Evolutionary conservation across 2,113 vertebrate species (phyloP), one percentile per base, ranked within the genome.

Genomic region (Benitochromis conjunctus): DNA sequence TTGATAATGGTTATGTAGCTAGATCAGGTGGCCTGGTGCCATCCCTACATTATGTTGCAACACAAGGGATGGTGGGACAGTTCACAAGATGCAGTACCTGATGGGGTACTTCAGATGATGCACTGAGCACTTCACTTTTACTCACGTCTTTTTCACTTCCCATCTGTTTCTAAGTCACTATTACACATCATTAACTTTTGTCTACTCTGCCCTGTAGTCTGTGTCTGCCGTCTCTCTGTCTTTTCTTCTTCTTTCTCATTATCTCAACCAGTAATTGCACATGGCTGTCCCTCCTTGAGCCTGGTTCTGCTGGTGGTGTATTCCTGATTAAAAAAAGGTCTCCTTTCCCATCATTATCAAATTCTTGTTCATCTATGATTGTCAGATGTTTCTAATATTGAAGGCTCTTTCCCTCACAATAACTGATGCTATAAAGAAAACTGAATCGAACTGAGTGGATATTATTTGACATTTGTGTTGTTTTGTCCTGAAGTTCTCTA

Each of bases 51-150:
- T 71, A 1, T 71, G 38, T 46, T 18, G 38, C 66, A 46, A 46
- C 41, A 71, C n/a, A 69, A 43, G n/a, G 12, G 1, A 5, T 24
- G 38, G 21, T 71, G 57, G 57, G 56, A 26, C 1, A n/a, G 12
- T 0, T 0, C 19, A 9, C n/a, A 69, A 41, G 36, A 41, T 1
- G 36, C n/a, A 1, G 34, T 4, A 41, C 2, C 36, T 69, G n/a
- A 41, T 69, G 36, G 21, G 1, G 64, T 43, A 26, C 21, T 46
- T 24, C 7, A 43, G 13, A 69, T 43, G 12, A 69, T 43, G 4
- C n/a, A 43, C 64, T 26, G 64, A 71, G 38, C 21, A 10, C 66
- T 71, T 74, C n/a, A 43, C n/a, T 69, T 69, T 16, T 41, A 69
- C 64, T 43, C 0, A 3, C 64, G 24, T 16, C 64, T 69, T 69